These are phyloP conservation scores for Lutjanus argentimaculatus DNA, from an alignment of 2,797 vertebrate genomes.

Conservation along the genomic window DNA sequence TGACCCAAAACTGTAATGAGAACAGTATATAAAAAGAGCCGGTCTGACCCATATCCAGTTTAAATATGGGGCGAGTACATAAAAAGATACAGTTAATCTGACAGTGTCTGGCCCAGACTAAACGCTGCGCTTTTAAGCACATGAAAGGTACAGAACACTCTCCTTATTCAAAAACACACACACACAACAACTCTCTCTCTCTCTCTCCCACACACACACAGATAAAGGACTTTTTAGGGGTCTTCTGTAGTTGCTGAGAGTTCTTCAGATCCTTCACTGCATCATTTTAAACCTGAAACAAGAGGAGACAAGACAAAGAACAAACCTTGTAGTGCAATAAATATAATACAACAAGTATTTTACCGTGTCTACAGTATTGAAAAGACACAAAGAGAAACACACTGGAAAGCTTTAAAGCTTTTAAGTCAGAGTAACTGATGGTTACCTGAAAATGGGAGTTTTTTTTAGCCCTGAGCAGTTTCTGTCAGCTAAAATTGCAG, in stretches of 20 bases:
- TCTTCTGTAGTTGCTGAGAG: conserved; percentile 29
- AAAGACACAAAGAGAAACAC: neutral
- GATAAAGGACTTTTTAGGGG: neutral
- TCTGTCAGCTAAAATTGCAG: conserved; percentile 1
- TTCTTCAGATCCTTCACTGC: conserved; percentile 15
- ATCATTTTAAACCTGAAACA: conserved; percentile 44
- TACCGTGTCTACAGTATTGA: conserved; percentile 2
- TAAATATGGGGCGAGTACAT: conserved; percentile 60
- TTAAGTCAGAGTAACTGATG: neutral
- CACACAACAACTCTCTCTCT: neutral
- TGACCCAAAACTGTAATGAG: conserved; percentile 80
- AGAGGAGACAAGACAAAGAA: conserved; percentile 39
- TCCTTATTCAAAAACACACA: neutral
- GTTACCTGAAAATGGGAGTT: too few relatives aligned
- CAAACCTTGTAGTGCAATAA: conserved; percentile 21
- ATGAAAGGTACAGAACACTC: conserved; percentile 9
- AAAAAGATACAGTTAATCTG: conserved; percentile 62
- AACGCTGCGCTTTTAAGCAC: conserved; percentile 52
- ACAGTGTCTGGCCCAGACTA: conserved; percentile 28
- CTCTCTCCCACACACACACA: neutral
- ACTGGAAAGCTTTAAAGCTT: neutral
- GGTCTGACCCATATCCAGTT: conserved; percentile 73
- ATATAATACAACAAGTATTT: neutral
- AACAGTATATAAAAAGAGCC: conserved; percentile 77
- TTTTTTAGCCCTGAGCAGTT: conserved; percentile 26